These are phyloP conservation scores for Liodrosophila aerea DNA, from an alignment of 2,888 invertebrate species.

Conservation along the genomic window DNA sequence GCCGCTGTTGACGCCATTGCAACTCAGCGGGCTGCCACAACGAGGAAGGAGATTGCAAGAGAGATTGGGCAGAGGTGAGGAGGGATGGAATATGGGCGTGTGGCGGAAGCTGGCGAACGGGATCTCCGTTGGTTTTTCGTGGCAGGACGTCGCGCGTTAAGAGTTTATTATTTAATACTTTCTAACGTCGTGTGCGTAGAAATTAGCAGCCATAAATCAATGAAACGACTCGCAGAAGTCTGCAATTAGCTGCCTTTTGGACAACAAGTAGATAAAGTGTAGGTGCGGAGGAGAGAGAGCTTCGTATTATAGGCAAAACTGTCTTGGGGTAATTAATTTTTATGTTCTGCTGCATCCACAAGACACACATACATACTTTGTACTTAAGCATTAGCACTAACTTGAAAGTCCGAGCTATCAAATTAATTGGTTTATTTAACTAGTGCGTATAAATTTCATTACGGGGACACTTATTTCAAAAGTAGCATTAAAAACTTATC, in stretches of 20 bases:
- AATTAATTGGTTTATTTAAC: no score
- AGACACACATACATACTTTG: slow-evolving; percentile 14
- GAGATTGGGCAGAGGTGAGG: not conserved
- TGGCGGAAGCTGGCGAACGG: slow-evolving; percentile 14
- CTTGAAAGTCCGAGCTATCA: not conserved
- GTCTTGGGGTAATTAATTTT: slow-evolving; percentile 60
- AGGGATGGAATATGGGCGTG: not conserved
- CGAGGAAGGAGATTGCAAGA: not conserved
- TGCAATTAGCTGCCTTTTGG: slow-evolving; percentile 61
- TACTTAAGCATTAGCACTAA: no score
- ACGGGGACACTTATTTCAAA: no score
- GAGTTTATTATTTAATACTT: slow-evolving; percentile 75
- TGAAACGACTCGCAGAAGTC: slow-evolving; percentile 73
- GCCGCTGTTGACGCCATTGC: slow-evolving; percentile 53
- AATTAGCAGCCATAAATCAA: slow-evolving; percentile 74
- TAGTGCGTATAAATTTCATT: no score
- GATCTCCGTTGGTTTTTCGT: slow-evolving; percentile 46
- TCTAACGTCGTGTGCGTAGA: slow-evolving; percentile 68
- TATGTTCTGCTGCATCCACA: slow-evolving; percentile 45
- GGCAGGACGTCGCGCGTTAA: slow-evolving; percentile 53
- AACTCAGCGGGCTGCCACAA: slow-evolving; percentile 42
- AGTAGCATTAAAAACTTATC: no score
- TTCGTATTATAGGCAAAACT: slow-evolving; percentile 45
- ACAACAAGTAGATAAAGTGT: not conserved
- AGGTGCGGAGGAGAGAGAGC: slow-evolving; percentile 26